phyloP scores from a whole-genome alignment of 1,140 invertebrate genomes.

The Sinella curviseta region DNA sequence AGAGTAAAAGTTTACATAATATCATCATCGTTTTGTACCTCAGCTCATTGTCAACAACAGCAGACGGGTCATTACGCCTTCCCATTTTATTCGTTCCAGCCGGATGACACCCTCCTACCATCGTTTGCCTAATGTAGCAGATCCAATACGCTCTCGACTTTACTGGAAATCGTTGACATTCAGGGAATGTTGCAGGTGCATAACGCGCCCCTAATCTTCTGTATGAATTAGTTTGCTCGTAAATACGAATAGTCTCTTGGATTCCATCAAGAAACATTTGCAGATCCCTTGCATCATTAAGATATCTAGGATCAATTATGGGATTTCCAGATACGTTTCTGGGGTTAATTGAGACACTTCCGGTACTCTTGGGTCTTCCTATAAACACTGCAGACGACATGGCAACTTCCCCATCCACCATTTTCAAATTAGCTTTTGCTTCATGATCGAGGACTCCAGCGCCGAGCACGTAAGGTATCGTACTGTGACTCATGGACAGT shows the following conservation, averaged over 20 bases:
- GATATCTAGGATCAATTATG: background rate
- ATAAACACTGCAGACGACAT: conserved; percentile 22
- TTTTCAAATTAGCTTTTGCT: background rate
- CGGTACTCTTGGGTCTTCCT: conserved; percentile 50
- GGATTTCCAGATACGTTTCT: background rate
- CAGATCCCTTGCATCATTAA: background rate
- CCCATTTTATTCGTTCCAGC: background rate
- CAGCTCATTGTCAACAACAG: background rate
- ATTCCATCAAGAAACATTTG: conserved; percentile 7
- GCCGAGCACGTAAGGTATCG: too few relatives aligned
- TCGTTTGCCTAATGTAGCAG: conserved; percentile 50
- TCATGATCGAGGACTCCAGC: too few relatives aligned
- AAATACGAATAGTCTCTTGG: conserved; percentile 48
- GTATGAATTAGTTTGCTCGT: conserved; percentile 50
- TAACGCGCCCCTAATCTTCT: conserved; percentile 46
- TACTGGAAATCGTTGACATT: conserved; percentile 25
- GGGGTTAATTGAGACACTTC: background rate
- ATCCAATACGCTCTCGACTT: conserved; percentile 52
- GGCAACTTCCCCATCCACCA: background rate
- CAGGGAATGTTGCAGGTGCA: conserved; percentile 28
- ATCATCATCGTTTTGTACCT: background rate
- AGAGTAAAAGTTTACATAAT: background rate
- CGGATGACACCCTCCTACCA: background rate
- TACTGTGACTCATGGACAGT: too few relatives aligned
- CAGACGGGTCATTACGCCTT: background rate